A percentile compares a stretch with the other conserved stretches of the same genome.
Conservation (phyloP, 2,888 invertebrate genomes). For the Hyposoter dolosus region DNA sequence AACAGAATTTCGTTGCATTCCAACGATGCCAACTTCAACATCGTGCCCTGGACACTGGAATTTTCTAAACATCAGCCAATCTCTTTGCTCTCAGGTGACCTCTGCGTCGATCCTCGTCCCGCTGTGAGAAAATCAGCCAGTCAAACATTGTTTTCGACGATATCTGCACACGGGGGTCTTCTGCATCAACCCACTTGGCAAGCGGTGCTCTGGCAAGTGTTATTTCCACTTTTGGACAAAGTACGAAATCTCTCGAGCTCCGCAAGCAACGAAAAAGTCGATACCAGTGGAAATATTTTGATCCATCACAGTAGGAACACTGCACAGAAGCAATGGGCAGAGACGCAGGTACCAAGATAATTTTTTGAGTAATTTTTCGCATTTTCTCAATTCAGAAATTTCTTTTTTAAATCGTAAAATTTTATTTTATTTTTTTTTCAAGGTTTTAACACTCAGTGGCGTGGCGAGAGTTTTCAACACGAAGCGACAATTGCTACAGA, state of each 20-base stretch:
- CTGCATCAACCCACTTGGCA: slow-evolving; percentile 96
- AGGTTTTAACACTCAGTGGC: slow-evolving; percentile 95
- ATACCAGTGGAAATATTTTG: slow-evolving; percentile 96
- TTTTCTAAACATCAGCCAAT: not conserved
- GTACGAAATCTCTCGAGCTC: slow-evolving; percentile 91
- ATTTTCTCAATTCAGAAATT: not conserved
- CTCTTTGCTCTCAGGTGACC: slow-evolving; percentile 87
- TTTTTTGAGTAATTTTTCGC: not conserved
- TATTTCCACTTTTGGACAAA: slow-evolving; percentile 97
- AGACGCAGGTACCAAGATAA: slow-evolving; percentile 91
- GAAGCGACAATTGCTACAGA: slow-evolving; percentile 93
- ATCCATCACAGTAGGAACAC: slow-evolving; percentile 99
- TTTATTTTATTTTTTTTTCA: slow-evolving; percentile 58
- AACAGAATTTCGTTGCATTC: not conserved
- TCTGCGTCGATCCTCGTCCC: slow-evolving; percentile 97
- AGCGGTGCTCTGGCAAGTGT: slow-evolving; percentile 96
- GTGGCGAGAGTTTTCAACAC: slow-evolving; percentile 97
- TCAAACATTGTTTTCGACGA: slow-evolving; percentile 98
- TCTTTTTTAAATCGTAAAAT: not conserved
- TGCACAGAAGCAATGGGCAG: slow-evolving; percentile 99
- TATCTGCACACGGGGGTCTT: slow-evolving; percentile 97
- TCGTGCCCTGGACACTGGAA: not conserved
- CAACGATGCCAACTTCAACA: too few relatives aligned
- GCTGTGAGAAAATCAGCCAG: slow-evolving; percentile 98
- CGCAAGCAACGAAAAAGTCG: slow-evolving; percentile 92